Percentiles rank a stretch among this genome's conserved stretches.
Conservation (phyloP, 1,140 invertebrate species). For the Hetaerina americana region DNA sequence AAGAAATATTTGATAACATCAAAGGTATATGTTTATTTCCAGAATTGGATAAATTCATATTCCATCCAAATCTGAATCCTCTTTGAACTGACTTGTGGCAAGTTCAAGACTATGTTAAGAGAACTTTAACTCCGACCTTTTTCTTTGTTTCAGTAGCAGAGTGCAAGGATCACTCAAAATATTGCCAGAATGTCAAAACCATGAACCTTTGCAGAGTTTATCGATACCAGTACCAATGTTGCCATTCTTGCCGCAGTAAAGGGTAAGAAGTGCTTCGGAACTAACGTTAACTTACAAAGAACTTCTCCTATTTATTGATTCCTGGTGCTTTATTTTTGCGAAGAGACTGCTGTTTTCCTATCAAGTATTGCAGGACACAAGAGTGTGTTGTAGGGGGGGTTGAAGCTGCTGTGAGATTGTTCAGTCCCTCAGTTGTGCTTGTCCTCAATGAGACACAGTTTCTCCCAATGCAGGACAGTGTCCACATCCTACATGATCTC, state of each 20-base stretch:
- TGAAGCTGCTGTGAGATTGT: background rate
- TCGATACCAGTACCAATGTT: constrained; percentile 70
- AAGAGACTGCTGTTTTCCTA: background rate
- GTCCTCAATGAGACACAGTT: too few species aligned
- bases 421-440: too few species aligned
- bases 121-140: background rate
- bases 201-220: constrained; percentile 72
- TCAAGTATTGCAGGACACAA: background rate
- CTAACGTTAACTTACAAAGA: background rate
- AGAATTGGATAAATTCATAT: background rate
- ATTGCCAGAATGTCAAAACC: constrained; percentile 62
- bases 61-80: too few species aligned
- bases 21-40: too few species aligned
- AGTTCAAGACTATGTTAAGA: too few species aligned
- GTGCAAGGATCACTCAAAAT: constrained; percentile 64
- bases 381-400: background rate
- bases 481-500: background rate
- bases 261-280: background rate
- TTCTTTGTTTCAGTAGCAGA: constrained; percentile 39
- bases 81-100: too few species aligned
- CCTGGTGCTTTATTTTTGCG: background rate
- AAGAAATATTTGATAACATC: too few species aligned
- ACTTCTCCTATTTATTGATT: background rate
- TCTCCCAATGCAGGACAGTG: background rate
- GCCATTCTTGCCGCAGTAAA: constrained; percentile 50